Evolutionary conservation across 2,888 invertebrate species (phyloP).

Genomic region (Psylliodes chrysocephalus): DNA sequence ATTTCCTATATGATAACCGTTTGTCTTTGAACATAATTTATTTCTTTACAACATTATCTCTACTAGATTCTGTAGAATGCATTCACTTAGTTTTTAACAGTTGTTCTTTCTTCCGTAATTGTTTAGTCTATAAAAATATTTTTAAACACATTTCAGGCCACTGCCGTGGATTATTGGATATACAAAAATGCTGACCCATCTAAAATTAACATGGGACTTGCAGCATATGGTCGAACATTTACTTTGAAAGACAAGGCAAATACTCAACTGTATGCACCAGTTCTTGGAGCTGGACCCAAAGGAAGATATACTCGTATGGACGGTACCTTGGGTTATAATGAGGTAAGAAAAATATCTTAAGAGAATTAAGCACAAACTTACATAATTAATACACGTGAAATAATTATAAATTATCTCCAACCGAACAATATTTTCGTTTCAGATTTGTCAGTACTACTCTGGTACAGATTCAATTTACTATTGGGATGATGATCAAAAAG

Average conservation of each 20-base stretch:
- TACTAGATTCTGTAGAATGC: no score
- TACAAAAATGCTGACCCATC: slow-evolving; percentile 68
- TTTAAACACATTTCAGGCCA: no score
- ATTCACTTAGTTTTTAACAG: no score
- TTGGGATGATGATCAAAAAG: slow-evolving; percentile 61
- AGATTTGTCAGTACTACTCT: slow-evolving; percentile 55
- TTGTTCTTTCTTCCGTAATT: no score
- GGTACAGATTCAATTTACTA: slow-evolving; percentile 49
- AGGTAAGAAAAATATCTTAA: no score
- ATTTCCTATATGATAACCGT: no score
- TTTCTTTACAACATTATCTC: no score
- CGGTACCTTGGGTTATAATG: slow-evolving; percentile 81
- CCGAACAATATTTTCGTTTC: slow-evolving; percentile 22
- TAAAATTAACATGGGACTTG: slow-evolving; percentile 77
- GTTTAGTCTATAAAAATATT: no score
- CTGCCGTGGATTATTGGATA: slow-evolving; percentile 67
- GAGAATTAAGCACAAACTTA: no score
- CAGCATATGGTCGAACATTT: slow-evolving; percentile 77
- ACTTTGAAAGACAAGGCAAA: slow-evolving; percentile 66
- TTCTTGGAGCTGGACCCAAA: slow-evolving; percentile 68
- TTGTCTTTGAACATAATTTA: no score
- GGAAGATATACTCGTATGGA: slow-evolving; percentile 73
- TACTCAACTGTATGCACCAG: slow-evolving; percentile 68
- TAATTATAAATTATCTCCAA: no score
- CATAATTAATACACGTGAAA: no score